Percentiles rank a stretch among this genome's conserved stretches.
These are phyloP conservation scores for Liopterus haemorrhoidalis DNA, from an alignment of 2,888 invertebrate species.

Conservation along the genomic window DNA sequence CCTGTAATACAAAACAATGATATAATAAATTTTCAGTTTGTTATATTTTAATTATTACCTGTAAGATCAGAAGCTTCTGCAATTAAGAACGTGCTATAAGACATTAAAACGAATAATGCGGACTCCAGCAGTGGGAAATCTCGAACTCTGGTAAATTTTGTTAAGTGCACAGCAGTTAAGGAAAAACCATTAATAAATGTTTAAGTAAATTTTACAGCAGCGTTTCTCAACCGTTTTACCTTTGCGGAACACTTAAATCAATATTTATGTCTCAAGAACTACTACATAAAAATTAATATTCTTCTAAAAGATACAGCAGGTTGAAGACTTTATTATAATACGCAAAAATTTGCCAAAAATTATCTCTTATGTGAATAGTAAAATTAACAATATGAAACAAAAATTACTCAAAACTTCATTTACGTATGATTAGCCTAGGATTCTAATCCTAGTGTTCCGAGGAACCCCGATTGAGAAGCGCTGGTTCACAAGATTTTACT, in stretches of 20 bases:
- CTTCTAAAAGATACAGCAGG: slow-evolving; percentile 6
- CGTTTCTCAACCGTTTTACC: too few species aligned
- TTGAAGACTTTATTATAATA: too few species aligned
- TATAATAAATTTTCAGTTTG: slow-evolving; percentile 7
- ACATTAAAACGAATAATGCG: slow-evolving; percentile 94
- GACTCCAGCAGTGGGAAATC: slow-evolving; percentile 95
- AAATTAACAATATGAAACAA: too few species aligned
- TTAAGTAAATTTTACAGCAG: slow-evolving; percentile 24
- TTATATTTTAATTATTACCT: slow-evolving; percentile 51
- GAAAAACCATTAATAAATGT: slow-evolving; percentile 26
- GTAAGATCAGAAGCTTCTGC: slow-evolving; percentile 96
- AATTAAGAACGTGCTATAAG: slow-evolving; percentile 93
- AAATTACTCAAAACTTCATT: too few species aligned
- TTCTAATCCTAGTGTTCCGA: too few species aligned
- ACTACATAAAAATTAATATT: too few species aligned
- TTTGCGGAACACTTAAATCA: too few species aligned
- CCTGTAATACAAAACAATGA: slow-evolving; percentile 49
- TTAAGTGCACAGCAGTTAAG: slow-evolving; percentile 56
- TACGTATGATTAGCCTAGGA: too few species aligned
- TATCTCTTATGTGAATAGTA: slow-evolving; percentile 17
- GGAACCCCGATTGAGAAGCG: too few species aligned
- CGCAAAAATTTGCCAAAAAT: slow-evolving; percentile 21
- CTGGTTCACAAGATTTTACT: too few species aligned
- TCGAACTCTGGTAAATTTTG: slow-evolving; percentile 88
- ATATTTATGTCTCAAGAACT: too few species aligned